Conservation (phyloP, 2,888 invertebrate species). For the Aquatica leii region DNA sequence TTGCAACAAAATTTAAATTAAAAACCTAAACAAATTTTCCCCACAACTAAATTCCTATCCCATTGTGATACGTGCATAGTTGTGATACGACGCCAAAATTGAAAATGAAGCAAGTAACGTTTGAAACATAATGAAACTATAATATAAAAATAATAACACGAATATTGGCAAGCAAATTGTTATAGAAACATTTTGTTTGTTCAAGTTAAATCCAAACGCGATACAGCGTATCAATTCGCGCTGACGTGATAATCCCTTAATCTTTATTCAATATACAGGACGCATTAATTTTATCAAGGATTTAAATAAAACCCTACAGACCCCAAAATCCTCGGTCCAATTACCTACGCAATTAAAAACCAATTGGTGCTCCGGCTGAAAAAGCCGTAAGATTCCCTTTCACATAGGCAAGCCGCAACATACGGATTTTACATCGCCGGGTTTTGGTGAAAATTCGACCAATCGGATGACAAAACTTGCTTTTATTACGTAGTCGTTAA, state of each 20-base stretch:
- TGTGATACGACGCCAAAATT: too few relatives aligned
- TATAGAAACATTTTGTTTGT: slow-evolving; percentile 30
- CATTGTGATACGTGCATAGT: too few relatives aligned
- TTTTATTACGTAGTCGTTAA: slow-evolving; percentile 33
- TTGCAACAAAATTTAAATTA: too few relatives aligned
- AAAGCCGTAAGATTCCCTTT: slow-evolving; percentile 27
- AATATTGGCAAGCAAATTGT: slow-evolving; percentile 26
- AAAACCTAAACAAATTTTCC: too few relatives aligned
- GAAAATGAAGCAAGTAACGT: too few relatives aligned
- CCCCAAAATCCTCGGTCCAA: slow-evolving; percentile 48
- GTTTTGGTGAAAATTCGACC: slow-evolving; percentile 27
- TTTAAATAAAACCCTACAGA: slow-evolving; percentile 42
- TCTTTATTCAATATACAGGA: slow-evolving; percentile 46
- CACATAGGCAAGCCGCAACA: slow-evolving; percentile 28
- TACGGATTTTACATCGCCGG: slow-evolving; percentile 35
- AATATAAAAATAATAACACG: too few relatives aligned
- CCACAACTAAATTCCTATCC: too few relatives aligned
- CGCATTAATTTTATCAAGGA: slow-evolving; percentile 45
- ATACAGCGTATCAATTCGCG: slow-evolving; percentile 33
- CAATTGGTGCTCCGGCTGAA: slow-evolving; percentile 42
- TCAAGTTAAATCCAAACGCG: slow-evolving; percentile 27
- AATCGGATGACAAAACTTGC: slow-evolving; percentile 25
- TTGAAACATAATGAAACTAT: too few relatives aligned
- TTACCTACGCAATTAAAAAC: slow-evolving; percentile 51
- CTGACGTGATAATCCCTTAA: slow-evolving; percentile 42